Evolutionary conservation across 23 tunicate genomes (phyloP).

Genomic region (Clavelina lepadiformis): DNA sequence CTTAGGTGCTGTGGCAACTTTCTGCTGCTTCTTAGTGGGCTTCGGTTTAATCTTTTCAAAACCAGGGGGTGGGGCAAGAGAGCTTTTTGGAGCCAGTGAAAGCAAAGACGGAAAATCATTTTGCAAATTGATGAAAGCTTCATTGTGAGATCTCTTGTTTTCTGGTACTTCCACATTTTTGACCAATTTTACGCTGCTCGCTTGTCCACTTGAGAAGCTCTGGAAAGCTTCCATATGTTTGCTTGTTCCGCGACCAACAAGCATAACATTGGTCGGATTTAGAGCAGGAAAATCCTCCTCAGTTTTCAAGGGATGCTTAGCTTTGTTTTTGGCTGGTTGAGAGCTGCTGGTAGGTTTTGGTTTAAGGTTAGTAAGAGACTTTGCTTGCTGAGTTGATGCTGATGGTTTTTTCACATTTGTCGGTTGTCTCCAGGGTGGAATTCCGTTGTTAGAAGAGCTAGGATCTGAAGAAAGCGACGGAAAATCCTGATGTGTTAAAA

Average conservation of each 20-base stretch:
- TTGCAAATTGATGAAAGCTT: background rate
- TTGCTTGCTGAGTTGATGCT: background rate
- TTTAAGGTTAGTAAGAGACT: background rate
- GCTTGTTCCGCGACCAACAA: conserved; percentile 29
- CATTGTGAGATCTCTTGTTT: too few relatives aligned
- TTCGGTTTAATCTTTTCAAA: conserved; percentile 8
- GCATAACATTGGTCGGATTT: conserved; percentile 6
- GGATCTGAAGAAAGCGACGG: conserved; percentile 19
- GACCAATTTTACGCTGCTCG: conserved; percentile 11
- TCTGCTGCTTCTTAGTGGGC: background rate
- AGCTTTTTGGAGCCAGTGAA: background rate
- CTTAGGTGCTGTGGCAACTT: too few relatives aligned
- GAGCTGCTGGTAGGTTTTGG: background rate
- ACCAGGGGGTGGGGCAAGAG: conserved; percentile 37
- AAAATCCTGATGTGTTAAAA: conserved; percentile 25
- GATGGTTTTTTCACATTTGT: background rate
- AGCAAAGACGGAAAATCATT: conserved; percentile 28
- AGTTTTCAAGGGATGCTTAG: background rate
- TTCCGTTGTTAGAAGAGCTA: background rate
- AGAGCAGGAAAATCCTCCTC: conserved; percentile 26
- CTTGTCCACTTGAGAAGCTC: conserved; percentile 4
- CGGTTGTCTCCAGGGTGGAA: too few relatives aligned
- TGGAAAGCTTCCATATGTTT: conserved; percentile 30
- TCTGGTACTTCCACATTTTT: too few relatives aligned
- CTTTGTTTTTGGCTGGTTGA: background rate